Conservation (phyloP, 2,797 vertebrate genomes). For the Eulemur albifrons region DNA sequence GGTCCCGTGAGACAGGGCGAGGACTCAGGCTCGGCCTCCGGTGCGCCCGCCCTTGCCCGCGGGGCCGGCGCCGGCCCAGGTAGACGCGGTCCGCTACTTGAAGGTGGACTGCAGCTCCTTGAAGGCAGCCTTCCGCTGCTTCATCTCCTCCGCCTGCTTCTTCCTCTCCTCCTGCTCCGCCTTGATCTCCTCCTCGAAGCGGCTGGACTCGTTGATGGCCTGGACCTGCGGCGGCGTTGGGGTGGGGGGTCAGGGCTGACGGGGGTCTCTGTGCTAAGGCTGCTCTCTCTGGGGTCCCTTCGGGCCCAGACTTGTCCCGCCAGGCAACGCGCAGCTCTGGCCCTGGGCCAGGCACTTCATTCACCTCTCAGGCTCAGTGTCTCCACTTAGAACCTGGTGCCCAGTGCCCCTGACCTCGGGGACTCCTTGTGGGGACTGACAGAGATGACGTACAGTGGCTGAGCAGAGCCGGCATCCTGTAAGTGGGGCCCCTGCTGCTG, state of each 20-base stretch:
- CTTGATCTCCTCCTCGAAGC: slow-evolving; percentile 95
- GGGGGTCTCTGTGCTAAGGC: background rate
- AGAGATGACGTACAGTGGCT: fast-evolving
- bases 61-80: fast-evolving
- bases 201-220: slow-evolving; percentile 91
- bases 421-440: fast-evolving
- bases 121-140: slow-evolving; percentile 93
- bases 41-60: background rate
- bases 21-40: background rate
- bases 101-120: slow-evolving; percentile 94
- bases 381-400: background rate
- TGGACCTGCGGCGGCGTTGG: slow-evolving; percentile 85
- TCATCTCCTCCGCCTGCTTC: slow-evolving; percentile 93
- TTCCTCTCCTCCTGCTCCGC: slow-evolving; percentile 95
- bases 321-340: fast-evolving
- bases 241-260: background rate
- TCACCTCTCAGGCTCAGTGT: background rate
- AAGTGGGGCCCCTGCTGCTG: background rate
- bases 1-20: background rate
- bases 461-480: fast-evolving
- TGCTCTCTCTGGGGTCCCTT: background rate
- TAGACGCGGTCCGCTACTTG: slow-evolving; percentile 78
- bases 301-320: fast-evolving
- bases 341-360: fast-evolving
- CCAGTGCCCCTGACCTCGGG: fast-evolving